These are phyloP conservation scores for Cliona cf. orientalis DNA, from an alignment of 37 sponge, comb jelly and placozoan genomes.

Conservation along the genomic window DNA sequence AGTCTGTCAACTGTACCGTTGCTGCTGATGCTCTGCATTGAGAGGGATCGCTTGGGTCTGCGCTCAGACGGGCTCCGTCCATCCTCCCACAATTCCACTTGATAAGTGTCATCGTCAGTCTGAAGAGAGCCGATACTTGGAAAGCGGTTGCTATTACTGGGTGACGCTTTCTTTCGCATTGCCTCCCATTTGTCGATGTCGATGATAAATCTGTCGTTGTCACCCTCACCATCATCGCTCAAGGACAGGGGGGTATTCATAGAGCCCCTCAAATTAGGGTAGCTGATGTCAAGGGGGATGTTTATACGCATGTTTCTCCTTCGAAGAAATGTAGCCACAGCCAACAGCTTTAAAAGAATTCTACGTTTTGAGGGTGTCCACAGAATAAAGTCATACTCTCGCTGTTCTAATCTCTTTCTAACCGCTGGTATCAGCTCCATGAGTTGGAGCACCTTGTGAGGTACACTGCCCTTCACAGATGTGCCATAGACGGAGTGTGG, in stretches of 20 bases:
- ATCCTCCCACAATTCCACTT: neutral
- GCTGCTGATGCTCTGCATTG: no score
- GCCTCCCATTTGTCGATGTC: neutral
- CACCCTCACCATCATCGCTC: neutral
- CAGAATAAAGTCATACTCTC: conserved; percentile 1
- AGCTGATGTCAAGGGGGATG: no score
- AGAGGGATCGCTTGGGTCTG: no score
- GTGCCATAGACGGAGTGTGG: conserved; percentile 5
- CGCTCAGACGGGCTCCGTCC: neutral
- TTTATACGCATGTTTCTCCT: neutral
- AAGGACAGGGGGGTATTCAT: neutral
- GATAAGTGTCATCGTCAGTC: neutral
- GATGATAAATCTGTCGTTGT: neutral
- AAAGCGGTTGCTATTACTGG: neutral
- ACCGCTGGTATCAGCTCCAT: neutral
- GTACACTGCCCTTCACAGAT: neutral
- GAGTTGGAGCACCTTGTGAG: neutral
- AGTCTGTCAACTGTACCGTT: no score
- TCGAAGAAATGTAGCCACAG: neutral
- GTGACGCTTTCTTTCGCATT: neutral
- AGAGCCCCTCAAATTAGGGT: no score
- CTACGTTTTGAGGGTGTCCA: neutral
- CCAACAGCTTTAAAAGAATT: neutral
- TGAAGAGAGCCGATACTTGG: neutral
- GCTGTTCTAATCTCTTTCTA: neutral